Conservation (phyloP, 2,797 vertebrate species). For the Chiloscyllium punctatum region DNA sequence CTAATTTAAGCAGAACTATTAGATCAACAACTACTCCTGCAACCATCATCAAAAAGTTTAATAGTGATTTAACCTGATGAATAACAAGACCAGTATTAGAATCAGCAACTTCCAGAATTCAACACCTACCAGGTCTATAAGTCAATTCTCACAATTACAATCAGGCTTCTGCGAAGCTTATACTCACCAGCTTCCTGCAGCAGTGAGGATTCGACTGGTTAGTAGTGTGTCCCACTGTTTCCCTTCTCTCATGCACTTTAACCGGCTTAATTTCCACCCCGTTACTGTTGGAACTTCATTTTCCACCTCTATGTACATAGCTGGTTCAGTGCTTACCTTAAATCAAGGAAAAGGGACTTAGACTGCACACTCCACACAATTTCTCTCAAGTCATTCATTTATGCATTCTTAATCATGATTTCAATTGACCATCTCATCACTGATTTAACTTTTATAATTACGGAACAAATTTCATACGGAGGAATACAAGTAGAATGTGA, state of each 20-base stretch:
- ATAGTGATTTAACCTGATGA: neutral
- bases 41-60: neutral
- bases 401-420: neutral
- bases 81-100: neutral
- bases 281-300: slow-evolving; percentile 78
- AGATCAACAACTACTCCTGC: neutral
- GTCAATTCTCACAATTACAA: neutral
- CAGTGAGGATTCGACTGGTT: slow-evolving; percentile 75
- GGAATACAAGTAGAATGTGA: neutral
- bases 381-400: neutral
- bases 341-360: slow-evolving; percentile 26
- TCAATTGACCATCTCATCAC: neutral
- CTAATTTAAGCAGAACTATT: neutral
- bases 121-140: neutral
- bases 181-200: slow-evolving; percentile 81
- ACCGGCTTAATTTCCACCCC: slow-evolving; percentile 79
- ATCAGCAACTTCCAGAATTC: neutral
- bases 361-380: neutral
- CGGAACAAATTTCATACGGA: neutral
- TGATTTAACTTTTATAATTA: neutral
- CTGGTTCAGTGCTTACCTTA: slow-evolving; percentile 82
- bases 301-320: slow-evolving; percentile 88
- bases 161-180: neutral
- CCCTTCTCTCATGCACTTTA: slow-evolving; percentile 82
- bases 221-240: slow-evolving; percentile 85